phyloP scores from a whole-genome alignment of 2,888 invertebrate species.

The Cephus sareptanus region DNA sequence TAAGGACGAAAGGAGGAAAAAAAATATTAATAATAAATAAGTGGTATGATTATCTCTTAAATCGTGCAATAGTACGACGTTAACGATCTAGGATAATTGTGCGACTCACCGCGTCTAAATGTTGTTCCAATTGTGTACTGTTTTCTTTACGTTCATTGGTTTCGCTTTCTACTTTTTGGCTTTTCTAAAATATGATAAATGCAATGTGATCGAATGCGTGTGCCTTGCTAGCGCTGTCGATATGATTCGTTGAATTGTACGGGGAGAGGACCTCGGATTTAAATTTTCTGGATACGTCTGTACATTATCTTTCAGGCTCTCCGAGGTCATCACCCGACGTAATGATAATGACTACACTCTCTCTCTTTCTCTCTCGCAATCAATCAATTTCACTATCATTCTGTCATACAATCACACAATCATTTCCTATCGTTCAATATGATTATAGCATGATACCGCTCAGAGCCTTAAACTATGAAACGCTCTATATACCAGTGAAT shows the following conservation, averaged over 20 bases:
- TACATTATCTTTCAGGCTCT: not conserved
- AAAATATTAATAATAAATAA: slow-evolving; percentile 28
- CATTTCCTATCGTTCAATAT: not conserved
- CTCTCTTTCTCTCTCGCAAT: not conserved
- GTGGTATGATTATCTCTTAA: slow-evolving; percentile 50
- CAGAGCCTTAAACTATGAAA: not conserved
- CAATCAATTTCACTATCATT: not conserved
- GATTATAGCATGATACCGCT: not conserved
- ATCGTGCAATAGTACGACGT: slow-evolving; percentile 64
- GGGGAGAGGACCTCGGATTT: not conserved
- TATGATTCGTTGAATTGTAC: not conserved
- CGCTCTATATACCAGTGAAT: not conserved
- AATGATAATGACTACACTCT: not conserved
- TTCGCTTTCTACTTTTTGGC: slow-evolving; percentile 66
- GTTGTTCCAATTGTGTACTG: slow-evolving; percentile 66
- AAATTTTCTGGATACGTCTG: not conserved
- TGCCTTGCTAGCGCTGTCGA: slow-evolving; percentile 7
- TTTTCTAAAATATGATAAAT: slow-evolving; percentile 66
- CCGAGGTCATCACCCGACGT: not conserved
- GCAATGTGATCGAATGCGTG: slow-evolving; percentile 59
- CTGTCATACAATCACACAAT: not conserved
- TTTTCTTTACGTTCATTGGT: slow-evolving; percentile 60
- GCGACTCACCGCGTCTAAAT: slow-evolving; percentile 67
- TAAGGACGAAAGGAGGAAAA: slow-evolving; percentile 16
- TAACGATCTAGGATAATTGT: slow-evolving; percentile 57